A percentile compares a stretch with the other conserved stretches of the same genome.
These are phyloP conservation scores for Pseudomyrmex concolor DNA, from an alignment of 1,140 invertebrate genomes.

Conservation along the genomic window DNA sequence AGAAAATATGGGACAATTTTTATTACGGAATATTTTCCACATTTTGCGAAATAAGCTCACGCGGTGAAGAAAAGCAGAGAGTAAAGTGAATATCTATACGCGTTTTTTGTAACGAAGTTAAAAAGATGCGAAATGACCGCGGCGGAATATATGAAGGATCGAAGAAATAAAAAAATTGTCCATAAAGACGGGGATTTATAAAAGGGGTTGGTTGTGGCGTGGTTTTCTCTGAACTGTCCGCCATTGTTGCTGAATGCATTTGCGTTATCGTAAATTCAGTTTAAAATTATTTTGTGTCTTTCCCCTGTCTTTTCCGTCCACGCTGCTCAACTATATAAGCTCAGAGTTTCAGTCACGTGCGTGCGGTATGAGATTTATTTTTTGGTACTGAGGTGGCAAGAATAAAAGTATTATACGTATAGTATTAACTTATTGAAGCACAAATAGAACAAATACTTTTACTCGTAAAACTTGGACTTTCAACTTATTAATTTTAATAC, in stretches of 20 bases:
- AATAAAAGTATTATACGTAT: too few relatives aligned
- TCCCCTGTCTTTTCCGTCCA: neutral
- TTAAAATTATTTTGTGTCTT: neutral
- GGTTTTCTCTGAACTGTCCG: slow-evolving; percentile 41
- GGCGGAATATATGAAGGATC: neutral
- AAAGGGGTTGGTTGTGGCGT: neutral
- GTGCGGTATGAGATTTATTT: neutral
- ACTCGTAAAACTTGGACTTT: neutral
- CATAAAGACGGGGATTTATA: neutral
- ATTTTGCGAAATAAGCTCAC: neutral
- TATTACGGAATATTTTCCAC: neutral
- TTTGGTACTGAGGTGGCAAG: neutral
- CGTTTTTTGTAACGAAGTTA: slow-evolving; percentile 13
- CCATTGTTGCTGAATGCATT: slow-evolving; percentile 41
- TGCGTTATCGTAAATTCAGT: slow-evolving; percentile 16
- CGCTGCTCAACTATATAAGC: neutral
- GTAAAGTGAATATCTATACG: neutral
- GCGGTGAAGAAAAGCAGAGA: too few relatives aligned
- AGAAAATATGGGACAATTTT: neutral
- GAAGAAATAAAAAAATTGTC: slow-evolving; percentile 24
- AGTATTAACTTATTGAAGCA: too few relatives aligned
- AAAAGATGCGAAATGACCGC: neutral
- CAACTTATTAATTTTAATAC: slow-evolving; percentile 11
- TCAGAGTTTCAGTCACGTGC: neutral
- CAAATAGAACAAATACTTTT: too few relatives aligned